These are phyloP conservation scores for Cichladusa arquata DNA, from an alignment of 2,113 vertebrate genomes.

Conservation along the genomic window DNA sequence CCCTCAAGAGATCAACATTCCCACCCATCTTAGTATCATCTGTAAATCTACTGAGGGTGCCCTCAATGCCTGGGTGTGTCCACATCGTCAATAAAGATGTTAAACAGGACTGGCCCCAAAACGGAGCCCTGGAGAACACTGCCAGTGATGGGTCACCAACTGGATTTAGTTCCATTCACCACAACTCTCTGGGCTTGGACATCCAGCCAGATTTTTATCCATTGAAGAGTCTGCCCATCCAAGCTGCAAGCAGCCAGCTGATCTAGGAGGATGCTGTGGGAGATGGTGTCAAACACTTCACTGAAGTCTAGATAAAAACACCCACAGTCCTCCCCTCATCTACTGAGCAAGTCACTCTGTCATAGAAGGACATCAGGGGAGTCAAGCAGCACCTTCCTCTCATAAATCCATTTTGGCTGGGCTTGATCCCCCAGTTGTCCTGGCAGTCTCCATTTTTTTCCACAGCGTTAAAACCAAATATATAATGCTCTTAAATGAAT, in stretches of 20 bases:
- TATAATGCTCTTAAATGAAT: not conserved
- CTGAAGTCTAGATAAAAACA: not conserved
- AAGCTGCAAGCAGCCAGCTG: not conserved
- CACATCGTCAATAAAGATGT: not conserved
- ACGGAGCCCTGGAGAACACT: not conserved
- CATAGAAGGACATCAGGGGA: not conserved
- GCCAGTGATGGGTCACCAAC: rapidly evolving
- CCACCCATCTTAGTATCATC: not conserved
- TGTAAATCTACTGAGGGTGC: not conserved
- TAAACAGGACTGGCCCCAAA: rapidly evolving
- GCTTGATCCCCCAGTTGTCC: not conserved
- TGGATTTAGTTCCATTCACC: not conserved
- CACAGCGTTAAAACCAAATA: not conserved
- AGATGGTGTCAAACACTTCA: not conserved
- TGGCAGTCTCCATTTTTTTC: not conserved
- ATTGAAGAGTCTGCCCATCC: rapidly evolving
- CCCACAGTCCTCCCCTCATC: not conserved
- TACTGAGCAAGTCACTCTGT: not conserved
- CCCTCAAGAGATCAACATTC: not conserved
- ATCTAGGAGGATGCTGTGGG: not conserved
- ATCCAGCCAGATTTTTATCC: not conserved
- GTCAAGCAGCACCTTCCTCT: not conserved
- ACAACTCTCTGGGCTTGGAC: not conserved
- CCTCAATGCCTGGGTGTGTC: not conserved
- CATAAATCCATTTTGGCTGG: not conserved